A percentile compares a stretch with the other conserved stretches of the same genome.
phyloP scores from a whole-genome alignment of 2,888 invertebrate genomes.

The Zele albiditarsus region DNA sequence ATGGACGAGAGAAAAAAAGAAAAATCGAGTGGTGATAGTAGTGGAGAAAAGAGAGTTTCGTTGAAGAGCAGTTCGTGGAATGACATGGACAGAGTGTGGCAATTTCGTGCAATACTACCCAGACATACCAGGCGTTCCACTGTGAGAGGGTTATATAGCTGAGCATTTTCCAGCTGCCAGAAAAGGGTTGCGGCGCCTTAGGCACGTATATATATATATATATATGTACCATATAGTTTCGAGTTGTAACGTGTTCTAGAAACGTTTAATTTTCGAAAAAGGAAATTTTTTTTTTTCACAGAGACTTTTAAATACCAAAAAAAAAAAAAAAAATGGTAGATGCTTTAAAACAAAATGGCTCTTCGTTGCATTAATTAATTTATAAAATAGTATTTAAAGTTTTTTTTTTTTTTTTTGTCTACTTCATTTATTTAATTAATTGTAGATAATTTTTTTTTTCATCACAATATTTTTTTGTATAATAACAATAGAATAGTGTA shows the following conservation, averaged over 20 bases:
- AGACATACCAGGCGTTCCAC: constrained; percentile 68
- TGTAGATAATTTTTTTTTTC: too few species aligned
- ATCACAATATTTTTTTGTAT: too few species aligned
- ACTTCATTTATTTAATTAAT: not conserved
- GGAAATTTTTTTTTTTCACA: too few species aligned
- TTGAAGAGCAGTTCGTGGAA: constrained; percentile 57
- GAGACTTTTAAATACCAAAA: too few species aligned
- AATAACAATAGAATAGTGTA: too few species aligned
- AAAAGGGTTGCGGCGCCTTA: constrained; percentile 34
- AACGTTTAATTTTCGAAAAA: not conserved
- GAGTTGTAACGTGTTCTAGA: not conserved
- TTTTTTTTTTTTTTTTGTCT: not conserved
- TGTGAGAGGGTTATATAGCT: constrained; percentile 66
- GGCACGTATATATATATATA: not conserved
- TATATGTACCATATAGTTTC: constrained; percentile 1
- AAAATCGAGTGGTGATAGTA: constrained; percentile 42
- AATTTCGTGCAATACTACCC: constrained; percentile 71
- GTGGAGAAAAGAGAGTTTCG: constrained; percentile 40
- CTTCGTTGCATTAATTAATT: not conserved
- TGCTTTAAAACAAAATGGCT: too few species aligned
- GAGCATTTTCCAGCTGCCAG: constrained; percentile 68
- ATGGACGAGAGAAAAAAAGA: not conserved
- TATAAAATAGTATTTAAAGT: not conserved
- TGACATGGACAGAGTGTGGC: constrained; percentile 71
- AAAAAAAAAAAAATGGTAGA: too few species aligned